Conservation (phyloP, 2,888 invertebrate species). For the Habrosyne pyritoides region DNA sequence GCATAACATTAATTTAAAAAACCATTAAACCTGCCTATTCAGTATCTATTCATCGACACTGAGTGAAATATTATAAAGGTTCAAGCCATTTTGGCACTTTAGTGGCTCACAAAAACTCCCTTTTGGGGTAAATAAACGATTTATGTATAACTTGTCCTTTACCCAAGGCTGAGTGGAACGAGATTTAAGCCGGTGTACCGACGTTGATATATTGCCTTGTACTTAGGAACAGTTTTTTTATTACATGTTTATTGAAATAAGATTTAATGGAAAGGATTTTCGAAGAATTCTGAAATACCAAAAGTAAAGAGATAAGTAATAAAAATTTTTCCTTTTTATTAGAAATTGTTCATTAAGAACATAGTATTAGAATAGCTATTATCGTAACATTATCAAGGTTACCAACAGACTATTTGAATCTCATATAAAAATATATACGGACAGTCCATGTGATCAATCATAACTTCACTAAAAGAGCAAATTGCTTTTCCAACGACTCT, state of each 20-base stretch:
- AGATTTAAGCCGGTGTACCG: background rate
- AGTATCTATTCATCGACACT: constrained; percentile 3
- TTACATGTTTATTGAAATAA: background rate
- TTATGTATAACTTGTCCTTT: background rate
- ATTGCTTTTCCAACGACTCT: too few relatives aligned
- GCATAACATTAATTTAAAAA: background rate
- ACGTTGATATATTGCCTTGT: background rate
- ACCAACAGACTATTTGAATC: too few relatives aligned
- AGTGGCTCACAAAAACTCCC: background rate
- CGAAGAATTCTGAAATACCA: background rate
- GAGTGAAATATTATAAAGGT: constrained; percentile 2
- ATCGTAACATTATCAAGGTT: too few relatives aligned
- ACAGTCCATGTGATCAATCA: too few relatives aligned
- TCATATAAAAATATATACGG: too few relatives aligned
- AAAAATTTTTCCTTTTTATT: too few relatives aligned
- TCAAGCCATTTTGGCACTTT: background rate
- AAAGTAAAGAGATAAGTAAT: too few relatives aligned
- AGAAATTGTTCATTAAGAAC: too few relatives aligned
- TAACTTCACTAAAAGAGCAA: too few relatives aligned
- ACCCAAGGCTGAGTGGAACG: background rate
- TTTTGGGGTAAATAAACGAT: background rate
- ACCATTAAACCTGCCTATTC: background rate
- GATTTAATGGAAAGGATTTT: background rate
- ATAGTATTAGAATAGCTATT: too few relatives aligned
- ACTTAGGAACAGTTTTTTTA: background rate